Base-by-base conservation (phyloP, 2,113 vertebrate species). In the Aspiorhynchus laticeps region DNA sequence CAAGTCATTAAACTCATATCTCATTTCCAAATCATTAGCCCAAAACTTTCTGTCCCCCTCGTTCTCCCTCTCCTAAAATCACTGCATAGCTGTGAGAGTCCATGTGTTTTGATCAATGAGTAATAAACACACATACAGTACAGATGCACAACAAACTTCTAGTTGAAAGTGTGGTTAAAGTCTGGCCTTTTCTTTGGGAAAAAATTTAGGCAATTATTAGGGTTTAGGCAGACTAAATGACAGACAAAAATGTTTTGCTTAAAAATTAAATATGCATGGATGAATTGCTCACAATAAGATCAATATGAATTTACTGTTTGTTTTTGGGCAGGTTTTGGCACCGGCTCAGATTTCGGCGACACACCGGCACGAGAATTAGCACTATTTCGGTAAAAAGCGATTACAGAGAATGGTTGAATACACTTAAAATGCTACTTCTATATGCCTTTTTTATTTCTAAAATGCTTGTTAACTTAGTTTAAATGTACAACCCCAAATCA, bases 1-100 rank as follows among this genome's bases (percentile, higher is more conserved):
- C 38, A 46, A 81, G n/a, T 67, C 38, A 65, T 65, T 81, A 81
- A 81, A 81, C 14, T 81, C n/a, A 10, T 38, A 26, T 26, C 79
- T 65, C 36, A 19, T 81, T 81, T 81, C 4, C 36, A 63, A 28
- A 46, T 65, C n/a, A 65, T 46, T 65, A 46, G 15, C 59, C 31
- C 28, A 14, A 80, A 80, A 59, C 33, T 63, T 80, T 80, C 7
- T 59, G 19, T 38, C 31, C 31, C 10, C 5, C 19, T 78, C 17
- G 9, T 8, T 33, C 31, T 56, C 10, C 1, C 6, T 63, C 33
- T 41, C 12, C 14, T 15, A 75, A 48, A 76, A 43, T 71, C 7
- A 63, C 17, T 21, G 48, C 15, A 53, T 8, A 31, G 8, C 26
- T 53, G 46, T 15, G 48, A 36, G 12, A n/a, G 28, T 59, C 51